A percentile compares a stretch with the other conserved stretches of the same genome.
phyloP scores from a whole-genome alignment of 2,797 vertebrate species.

The Oryzias sinensis region DNA sequence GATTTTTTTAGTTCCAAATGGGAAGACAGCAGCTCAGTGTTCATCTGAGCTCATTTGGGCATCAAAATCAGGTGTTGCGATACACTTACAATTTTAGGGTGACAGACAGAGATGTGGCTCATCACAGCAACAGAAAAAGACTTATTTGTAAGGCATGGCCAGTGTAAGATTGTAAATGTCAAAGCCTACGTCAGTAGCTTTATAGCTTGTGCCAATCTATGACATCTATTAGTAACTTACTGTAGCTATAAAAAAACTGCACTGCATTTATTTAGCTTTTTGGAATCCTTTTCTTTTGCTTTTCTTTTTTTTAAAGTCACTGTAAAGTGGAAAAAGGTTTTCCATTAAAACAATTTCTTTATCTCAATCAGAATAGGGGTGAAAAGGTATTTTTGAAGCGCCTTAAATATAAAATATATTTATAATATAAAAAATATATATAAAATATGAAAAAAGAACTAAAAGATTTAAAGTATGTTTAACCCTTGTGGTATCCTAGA shows the following conservation, averaged over 20 bases:
- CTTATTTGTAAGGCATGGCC: conserved; percentile 14
- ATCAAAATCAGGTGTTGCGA: conserved; percentile 30
- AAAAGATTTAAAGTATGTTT: too few species aligned
- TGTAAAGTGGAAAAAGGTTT: too few species aligned
- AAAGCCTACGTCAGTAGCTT: conserved; percentile 5
- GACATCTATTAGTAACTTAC: conserved; percentile 13
- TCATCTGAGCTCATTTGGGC: conserved; percentile 46
- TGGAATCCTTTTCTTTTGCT: too few species aligned
- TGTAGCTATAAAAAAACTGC: not conserved
- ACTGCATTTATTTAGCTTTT: too few species aligned
- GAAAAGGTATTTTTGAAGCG: too few species aligned
- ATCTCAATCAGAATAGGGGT: too few species aligned
- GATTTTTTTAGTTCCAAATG: conserved; percentile 25
- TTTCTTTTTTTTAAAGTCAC: too few species aligned
- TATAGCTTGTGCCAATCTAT: conserved; percentile 10
- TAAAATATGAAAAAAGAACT: too few species aligned
- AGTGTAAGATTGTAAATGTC: conserved; percentile 31
- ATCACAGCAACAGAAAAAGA: conserved; percentile 13
- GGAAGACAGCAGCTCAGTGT: conserved; percentile 25
- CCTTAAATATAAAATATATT: too few species aligned
- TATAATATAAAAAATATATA: too few species aligned
- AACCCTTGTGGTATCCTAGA: too few species aligned
- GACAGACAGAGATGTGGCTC: conserved; percentile 5
- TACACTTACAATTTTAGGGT: conserved; percentile 18
- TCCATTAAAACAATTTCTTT: too few species aligned